Evolutionary conservation across 2,113 vertebrate species (phyloP), one percentile per base, ranked within the genome.

Genomic region (Ondatra zibethicus): DNA sequence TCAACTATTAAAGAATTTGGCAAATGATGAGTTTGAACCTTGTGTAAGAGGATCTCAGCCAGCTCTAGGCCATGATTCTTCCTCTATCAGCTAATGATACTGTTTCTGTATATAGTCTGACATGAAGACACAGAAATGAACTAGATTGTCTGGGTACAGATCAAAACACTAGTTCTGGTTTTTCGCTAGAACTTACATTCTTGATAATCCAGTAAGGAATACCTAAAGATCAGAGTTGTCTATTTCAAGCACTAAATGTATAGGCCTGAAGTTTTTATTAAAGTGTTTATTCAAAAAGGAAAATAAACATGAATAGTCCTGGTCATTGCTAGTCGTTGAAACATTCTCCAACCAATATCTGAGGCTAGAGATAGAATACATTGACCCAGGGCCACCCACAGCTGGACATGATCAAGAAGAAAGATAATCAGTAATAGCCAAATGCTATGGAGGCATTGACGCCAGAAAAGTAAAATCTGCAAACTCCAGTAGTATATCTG

Each of bases 1-100:
- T 91, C 94, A 95, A 84, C 50, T 88, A 97, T 97, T 97, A 98
- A 97, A 98, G 68, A 86, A 58, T 96, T 96, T 97, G 42, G 63
- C 88, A 94, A 95, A 87, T 52, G 9, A 45, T 95, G 14, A 89
- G 25, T 42, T 93, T 95, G 68, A 66, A 55, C 45, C n/a, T 93
- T 89, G 75, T 70, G 50, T 47, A 88, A 93, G 42, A 88, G 36
- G 31, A 63, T 73, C 39, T 94, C 76, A 58, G 81, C 91, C 76
- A 65, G 81, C 91, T 58, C 55, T 77, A 76, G 39, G 27, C 42
- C 84, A 73, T 84, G 23, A 92, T 76, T 95, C n/a, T 81, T 25
- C 50, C 68, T 92, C 73, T 82, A 4, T 39, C 31, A 45, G 61
- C 84, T 63, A 86, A 47, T 47, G 17, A 93, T 21, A 91, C 8